These are phyloP conservation scores for Plumapathes pennacea DNA, from an alignment of 92 coral and sea anemone species.

Conservation along the genomic window DNA sequence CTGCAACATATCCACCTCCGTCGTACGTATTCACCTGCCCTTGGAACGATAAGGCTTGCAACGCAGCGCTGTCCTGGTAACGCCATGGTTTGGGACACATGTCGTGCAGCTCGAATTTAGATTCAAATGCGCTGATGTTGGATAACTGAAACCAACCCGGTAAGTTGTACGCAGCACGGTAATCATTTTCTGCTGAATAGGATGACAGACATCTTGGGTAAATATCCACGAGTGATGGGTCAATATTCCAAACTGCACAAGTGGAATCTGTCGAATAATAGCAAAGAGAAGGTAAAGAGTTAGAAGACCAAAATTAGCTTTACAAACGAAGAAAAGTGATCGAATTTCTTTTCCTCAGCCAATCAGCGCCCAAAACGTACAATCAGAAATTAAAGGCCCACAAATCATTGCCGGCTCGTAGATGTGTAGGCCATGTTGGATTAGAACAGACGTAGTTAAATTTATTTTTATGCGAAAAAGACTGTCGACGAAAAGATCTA, in stretches of 20 bases:
- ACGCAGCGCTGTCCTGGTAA: slow-evolving; percentile 36
- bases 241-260: slow-evolving; percentile 33
- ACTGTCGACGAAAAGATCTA: too few relatives aligned
- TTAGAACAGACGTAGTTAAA: too few relatives aligned
- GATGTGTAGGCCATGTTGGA: too few relatives aligned
- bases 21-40: slow-evolving; percentile 58
- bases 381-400: too few relatives aligned
- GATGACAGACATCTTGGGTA: slow-evolving; percentile 66
- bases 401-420: too few relatives aligned
- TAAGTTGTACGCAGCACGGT: slow-evolving; percentile 53
- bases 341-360: neutral
- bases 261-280: slow-evolving; percentile 22
- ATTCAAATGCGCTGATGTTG: slow-evolving; percentile 42
- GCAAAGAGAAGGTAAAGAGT: neutral
- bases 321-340: neutral
- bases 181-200: slow-evolving; percentile 46
- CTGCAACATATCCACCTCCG: slow-evolving; percentile 86
- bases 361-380: too few relatives aligned
- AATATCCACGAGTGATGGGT: slow-evolving; percentile 49
- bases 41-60: slow-evolving; percentile 48
- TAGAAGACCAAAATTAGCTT: neutral
- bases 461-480: too few relatives aligned
- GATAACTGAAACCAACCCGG: slow-evolving; percentile 74
- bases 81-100: slow-evolving; percentile 86
- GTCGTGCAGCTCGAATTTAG: slow-evolving; percentile 51